These are phyloP conservation scores for Calonectris borealis DNA, from an alignment of 2,113 vertebrate species.

Conservation along the genomic window DNA sequence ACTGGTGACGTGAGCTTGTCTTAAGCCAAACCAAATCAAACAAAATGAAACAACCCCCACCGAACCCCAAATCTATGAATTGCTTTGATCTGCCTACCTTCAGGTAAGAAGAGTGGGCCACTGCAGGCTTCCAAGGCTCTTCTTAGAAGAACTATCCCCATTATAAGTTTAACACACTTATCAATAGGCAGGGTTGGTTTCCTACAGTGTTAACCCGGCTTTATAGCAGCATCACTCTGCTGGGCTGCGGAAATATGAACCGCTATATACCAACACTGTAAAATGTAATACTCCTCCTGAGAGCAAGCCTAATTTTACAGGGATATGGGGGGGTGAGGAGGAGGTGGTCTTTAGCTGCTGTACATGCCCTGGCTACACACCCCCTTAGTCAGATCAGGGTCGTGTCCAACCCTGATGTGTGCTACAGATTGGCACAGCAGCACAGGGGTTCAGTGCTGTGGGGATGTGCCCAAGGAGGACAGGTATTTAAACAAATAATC, in stretches of 20 bases:
- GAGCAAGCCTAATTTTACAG: background rate
- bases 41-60: background rate
- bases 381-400: background rate
- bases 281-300: background rate
- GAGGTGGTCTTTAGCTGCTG: background rate
- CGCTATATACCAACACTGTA: background rate
- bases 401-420: background rate
- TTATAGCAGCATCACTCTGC: background rate
- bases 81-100: background rate
- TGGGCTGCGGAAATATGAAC: background rate
- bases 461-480: background rate
- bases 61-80: fast-evolving
- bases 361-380: background rate
- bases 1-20: background rate
- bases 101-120: background rate
- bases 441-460: fast-evolving
- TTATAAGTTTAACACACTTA: background rate
- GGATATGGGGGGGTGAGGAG: background rate
- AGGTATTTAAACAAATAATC: background rate
- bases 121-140: background rate
- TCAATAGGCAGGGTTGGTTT: background rate
- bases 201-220: fast-evolving
- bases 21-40: background rate
- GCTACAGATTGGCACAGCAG: background rate
- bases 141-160: background rate